Base-by-base conservation (phyloP, 2,888 invertebrate genomes). In the Philereme transversata region DNA sequence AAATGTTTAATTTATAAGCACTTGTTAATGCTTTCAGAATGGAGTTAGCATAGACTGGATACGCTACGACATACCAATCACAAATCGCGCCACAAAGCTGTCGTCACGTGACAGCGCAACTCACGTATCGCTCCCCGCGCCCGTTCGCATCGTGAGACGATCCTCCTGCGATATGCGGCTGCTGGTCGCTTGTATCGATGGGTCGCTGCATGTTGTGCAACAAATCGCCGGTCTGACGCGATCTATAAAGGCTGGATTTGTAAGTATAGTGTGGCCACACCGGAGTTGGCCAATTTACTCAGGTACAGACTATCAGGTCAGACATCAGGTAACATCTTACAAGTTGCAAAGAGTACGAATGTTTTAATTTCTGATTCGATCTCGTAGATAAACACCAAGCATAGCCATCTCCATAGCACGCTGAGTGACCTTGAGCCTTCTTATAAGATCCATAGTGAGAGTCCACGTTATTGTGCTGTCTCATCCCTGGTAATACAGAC, bases 121-220 rank as follows among this genome's bases (percentile, higher is more conserved):
- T 4, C 74, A 94, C 94, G 67, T 90, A 95, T 74, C 95, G 0
- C 51, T 85, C 94, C 96, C 67, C 91, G 94, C 86, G 86, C 93
- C 76, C 5, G 87, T 81, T 62, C 79, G 86, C 0, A 65, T 70
- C 6, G 82, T 73, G 53, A 73, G 79, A 0, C 79, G 82, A 6
- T 83, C 70, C 65, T 94, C 94, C 0, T 94, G 95, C 77, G 96
- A 96, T 82, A 94, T 95, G 74, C 95, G 96, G 73, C 87, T 98
- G 6, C 87, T 98, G 35, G 85, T 97, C 48, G 97, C 97, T 6
- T 97, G 97, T 77, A 96, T 97, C 51, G 97, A 98, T 88, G 96
- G 97, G 5, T 95, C 97, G 4, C 86, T 98, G 64, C 96, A 96
- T 45, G 87, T 98, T 34, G 94, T 97, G 73, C 97, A 98, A 88